Conservation (phyloP, 2,888 invertebrate genomes). For the Asteroscopus sphinx region DNA sequence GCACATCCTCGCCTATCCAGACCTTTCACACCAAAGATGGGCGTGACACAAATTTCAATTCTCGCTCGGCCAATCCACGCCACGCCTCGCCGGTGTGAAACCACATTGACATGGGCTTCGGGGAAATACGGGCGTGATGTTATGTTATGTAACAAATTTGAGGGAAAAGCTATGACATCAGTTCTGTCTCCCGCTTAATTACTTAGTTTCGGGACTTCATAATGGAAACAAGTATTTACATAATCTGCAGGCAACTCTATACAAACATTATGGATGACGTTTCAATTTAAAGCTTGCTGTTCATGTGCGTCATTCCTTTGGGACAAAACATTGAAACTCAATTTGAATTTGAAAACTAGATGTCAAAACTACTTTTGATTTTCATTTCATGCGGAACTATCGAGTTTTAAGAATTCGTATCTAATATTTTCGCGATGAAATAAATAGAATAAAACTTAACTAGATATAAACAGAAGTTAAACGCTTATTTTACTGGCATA, state of each 20-base stretch:
- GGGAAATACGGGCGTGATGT: too few species aligned
- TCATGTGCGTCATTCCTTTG: slow-evolving; percentile 42
- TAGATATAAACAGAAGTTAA: slow-evolving; percentile 5
- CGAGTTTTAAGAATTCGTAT: background rate
- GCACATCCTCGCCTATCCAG: too few species aligned
- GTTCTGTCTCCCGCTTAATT: slow-evolving; percentile 27
- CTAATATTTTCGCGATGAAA: slow-evolving; percentile 9
- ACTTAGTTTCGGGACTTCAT: slow-evolving; percentile 40
- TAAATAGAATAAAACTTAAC: background rate
- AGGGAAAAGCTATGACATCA: slow-evolving; percentile 5
- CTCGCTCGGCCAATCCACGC: too few species aligned
- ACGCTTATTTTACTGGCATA: slow-evolving; percentile 24
- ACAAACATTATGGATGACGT: slow-evolving; percentile 38
- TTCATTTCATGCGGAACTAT: slow-evolving; percentile 28
- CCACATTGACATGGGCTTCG: too few species aligned
- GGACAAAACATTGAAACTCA: slow-evolving; percentile 52
- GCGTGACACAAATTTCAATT: too few species aligned
- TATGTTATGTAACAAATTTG: slow-evolving; percentile 13
- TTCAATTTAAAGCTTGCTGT: slow-evolving; percentile 49
- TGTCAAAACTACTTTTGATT: slow-evolving; percentile 41
- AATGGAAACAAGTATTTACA: slow-evolving; percentile 46
- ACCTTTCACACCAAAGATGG: too few species aligned
- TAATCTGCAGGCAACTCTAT: slow-evolving; percentile 45
- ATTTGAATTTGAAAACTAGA: slow-evolving; percentile 60
- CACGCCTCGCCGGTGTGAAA: too few species aligned